Base-by-base conservation (phyloP, 1,140 invertebrate species). In the Monomorium pharaonis region DNA sequence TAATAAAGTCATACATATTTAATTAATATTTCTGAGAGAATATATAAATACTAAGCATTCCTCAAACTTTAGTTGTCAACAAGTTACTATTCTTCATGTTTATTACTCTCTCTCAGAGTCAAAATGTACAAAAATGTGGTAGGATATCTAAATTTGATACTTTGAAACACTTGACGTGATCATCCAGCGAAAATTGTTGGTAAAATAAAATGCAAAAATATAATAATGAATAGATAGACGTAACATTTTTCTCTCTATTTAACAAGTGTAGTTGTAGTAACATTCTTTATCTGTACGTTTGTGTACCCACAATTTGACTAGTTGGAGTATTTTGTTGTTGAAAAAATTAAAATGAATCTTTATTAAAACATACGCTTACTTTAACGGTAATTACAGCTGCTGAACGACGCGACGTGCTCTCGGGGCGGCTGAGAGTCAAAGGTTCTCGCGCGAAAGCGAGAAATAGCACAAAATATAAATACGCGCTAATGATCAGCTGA, bases 401-500 rank as follows among this genome's bases (percentile, higher is more conserved):
- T 58, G 72, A 75, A 33, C 54, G 33, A 60, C 33, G 33, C 51
- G 33, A 33, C 51, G n/a, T 37, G 37, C 16, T 42, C 49, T 54
- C 9, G 21, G 21, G 24, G 24, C 24, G 54, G 18, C 37, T 76
- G 44, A 37, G 37, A 80, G 62, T 80, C 62, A 80, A 69, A 80
- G 62, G 27, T 80, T 69, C 30, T 37, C 10, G 30, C 51, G 65
- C 78, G 62, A 54, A 51, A 80, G 65, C 65, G 65, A 81, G 78
- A 81, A 70, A 81, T 56, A 56, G 49, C 65, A 58, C 9, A 37
- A 58, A 56, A 72, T 81, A 81, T 56, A 72, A 72, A 81, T 33
- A 58, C 5, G 33, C 24, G 33, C 9, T 21, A 70, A 81, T 33
- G 65, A 81, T 81, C 78, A 72, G 78, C 24, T 81, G 49, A 81